Base-by-base conservation (phyloP, 1,140 invertebrate species). In the Drosophila insularis region DNA sequence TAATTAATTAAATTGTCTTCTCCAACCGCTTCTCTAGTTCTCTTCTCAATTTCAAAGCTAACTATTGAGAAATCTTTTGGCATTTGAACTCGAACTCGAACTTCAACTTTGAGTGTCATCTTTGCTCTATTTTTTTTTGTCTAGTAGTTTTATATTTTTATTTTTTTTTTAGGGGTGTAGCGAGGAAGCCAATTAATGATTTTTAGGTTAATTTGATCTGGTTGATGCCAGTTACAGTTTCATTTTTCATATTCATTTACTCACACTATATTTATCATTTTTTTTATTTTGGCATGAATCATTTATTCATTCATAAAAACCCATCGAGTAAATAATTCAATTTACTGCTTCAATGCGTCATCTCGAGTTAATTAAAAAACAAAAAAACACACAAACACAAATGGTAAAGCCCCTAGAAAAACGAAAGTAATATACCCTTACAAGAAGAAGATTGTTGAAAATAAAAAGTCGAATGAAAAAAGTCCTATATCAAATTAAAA, bases 1-100 rank as follows among this genome's bases (percentile, higher is more conserved):
- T 85, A 84, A 84, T 84, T 84, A 85, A 84, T 84, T 84, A 80
- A 74, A 84, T 80, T 84, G 73, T 85, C 77, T 70, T 69, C 67
- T 50, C 43, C 43, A 50, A 50, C 43, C 21, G 19, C 43, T 50
- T 1, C 17, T 73, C 73, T 70, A 27, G 27, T 5, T 60, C 70
- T 68, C 60, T 64, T 63, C 27, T 66, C 53, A 35, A 37, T 37
- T 37, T 37, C 35, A 37, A 32, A 27, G 55, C 63, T 54, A 50
- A 68, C 61, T 53, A 85, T 77, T 85, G 68, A 77, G 63, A 80
- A 80, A 71, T 80, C 67, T 71, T 66, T 75, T 80, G 67, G 39
- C 46, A 80, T 68, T 80, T 75, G 76, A 79, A 74, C 78, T 79
- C 65, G 53, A 75, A 73, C 60, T 32, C 23, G 39, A 62, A 62